phyloP scores from a whole-genome alignment of 2,888 invertebrate species.

The Hypolimnas misippus region DNA sequence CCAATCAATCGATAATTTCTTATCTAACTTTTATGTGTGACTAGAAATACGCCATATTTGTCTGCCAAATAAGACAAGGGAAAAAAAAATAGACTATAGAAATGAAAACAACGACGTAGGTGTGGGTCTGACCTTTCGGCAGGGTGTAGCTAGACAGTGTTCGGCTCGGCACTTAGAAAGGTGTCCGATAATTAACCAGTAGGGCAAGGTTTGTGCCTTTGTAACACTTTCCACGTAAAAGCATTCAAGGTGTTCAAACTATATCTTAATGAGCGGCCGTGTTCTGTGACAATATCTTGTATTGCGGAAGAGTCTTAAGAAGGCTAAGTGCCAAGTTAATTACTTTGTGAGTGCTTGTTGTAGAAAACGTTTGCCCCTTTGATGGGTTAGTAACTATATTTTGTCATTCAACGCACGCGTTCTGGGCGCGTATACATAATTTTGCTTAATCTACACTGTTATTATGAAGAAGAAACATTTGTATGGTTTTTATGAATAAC shows the following conservation, averaged over 20 bases:
- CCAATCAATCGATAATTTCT: no score
- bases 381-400: not conserved
- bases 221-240: conserved; percentile 43
- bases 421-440: not conserved
- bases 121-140: conserved; percentile 33
- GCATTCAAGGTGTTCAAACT: conserved; percentile 38
- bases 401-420: not conserved
- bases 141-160: conserved; percentile 18
- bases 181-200: conserved; percentile 61
- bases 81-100: no score
- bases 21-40: no score
- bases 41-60: no score
- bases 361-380: not conserved
- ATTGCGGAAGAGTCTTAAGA: conserved; percentile 18
- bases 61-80: no score
- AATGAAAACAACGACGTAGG: conserved; percentile 1
- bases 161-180: conserved; percentile 49
- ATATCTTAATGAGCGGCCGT: conserved; percentile 33
- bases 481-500: no score
- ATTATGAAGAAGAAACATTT: no score
- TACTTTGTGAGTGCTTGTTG: conserved; percentile 7
- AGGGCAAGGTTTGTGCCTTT: conserved; percentile 52
- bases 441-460: no score
- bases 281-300: conserved; percentile 20
- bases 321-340: conserved; percentile 13